A percentile compares a stretch with the other conserved stretches of the same genome.
Evolutionary conservation across 2,797 vertebrate genomes (phyloP).

Genomic region (Peromyscus eremicus): DNA sequence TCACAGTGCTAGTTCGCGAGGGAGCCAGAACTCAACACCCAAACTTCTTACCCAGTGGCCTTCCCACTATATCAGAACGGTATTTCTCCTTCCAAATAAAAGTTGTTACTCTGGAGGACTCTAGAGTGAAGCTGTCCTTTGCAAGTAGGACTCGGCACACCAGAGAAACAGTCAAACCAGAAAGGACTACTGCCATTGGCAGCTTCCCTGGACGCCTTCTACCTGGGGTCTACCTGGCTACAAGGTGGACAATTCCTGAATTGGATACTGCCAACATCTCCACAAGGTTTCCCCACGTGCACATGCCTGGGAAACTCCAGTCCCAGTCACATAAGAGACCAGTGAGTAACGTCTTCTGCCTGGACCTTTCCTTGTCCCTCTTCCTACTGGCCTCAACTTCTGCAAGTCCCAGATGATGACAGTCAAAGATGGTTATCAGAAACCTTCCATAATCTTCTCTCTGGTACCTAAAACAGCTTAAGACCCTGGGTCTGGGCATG

Average conservation of each 20-base stretch:
- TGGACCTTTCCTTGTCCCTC: background rate
- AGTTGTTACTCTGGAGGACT: background rate
- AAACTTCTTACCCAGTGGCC: background rate
- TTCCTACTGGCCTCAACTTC: background rate
- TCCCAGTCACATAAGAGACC: background rate
- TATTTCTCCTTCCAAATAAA: background rate
- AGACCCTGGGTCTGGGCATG: background rate
- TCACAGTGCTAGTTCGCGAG: background rate
- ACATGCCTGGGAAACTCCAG: background rate
- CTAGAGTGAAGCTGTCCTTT: background rate
- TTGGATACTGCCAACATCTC: background rate
- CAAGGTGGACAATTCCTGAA: background rate
- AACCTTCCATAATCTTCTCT: background rate
- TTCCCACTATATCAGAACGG: background rate
- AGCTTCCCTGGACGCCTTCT: background rate
- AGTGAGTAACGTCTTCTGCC: background rate
- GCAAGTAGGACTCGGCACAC: background rate
- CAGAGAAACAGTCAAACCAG: constrained; percentile 11
- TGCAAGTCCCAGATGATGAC: background rate
- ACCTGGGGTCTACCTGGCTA: background rate
- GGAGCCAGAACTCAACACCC: background rate
- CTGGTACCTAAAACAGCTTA: background rate
- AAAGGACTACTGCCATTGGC: background rate
- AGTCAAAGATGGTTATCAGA: background rate
- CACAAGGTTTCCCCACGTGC: background rate